Percentiles rank a stretch among this genome's conserved stretches.
phyloP scores from a whole-genome alignment of 2,113 vertebrate species.

The Sylvilagus bachmani region DNA sequence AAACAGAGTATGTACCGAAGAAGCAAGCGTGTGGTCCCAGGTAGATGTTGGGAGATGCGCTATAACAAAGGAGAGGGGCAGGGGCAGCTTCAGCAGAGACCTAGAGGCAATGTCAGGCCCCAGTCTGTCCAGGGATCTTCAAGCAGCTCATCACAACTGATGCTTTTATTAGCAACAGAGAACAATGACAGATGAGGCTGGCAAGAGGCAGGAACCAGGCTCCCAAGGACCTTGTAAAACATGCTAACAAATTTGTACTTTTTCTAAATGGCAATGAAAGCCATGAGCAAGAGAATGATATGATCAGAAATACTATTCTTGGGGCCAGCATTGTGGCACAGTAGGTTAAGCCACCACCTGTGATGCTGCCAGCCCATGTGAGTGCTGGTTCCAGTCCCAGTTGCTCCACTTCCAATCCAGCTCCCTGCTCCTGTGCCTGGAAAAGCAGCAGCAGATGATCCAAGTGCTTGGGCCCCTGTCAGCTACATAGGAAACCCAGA shows the following conservation, averaged over 20 bases:
- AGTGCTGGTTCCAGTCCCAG: too few relatives aligned
- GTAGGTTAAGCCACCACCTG: too few relatives aligned
- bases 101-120: conserved; percentile 6
- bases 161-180: background rate
- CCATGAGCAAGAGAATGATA: background rate
- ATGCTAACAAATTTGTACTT: background rate
- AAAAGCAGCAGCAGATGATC: too few relatives aligned
- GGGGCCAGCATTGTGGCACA: too few relatives aligned
- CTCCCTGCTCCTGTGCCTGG: too few relatives aligned
- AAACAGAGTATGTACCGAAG: background rate
- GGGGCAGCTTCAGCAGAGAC: background rate
- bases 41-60: background rate
- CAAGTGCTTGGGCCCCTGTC: too few relatives aligned
- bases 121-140: background rate
- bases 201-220: background rate
- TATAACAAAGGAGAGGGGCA: background rate
- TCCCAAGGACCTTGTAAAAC: background rate
- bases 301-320: background rate
- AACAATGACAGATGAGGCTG: background rate
- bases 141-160: background rate
- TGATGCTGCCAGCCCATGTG: too few relatives aligned
- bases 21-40: background rate
- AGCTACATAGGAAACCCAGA: too few relatives aligned
- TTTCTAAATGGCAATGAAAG: background rate
- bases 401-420: too few relatives aligned